These are phyloP conservation scores for Aplochiton taeniatus DNA, from an alignment of 2,797 vertebrate genomes.

Conservation along the genomic window DNA sequence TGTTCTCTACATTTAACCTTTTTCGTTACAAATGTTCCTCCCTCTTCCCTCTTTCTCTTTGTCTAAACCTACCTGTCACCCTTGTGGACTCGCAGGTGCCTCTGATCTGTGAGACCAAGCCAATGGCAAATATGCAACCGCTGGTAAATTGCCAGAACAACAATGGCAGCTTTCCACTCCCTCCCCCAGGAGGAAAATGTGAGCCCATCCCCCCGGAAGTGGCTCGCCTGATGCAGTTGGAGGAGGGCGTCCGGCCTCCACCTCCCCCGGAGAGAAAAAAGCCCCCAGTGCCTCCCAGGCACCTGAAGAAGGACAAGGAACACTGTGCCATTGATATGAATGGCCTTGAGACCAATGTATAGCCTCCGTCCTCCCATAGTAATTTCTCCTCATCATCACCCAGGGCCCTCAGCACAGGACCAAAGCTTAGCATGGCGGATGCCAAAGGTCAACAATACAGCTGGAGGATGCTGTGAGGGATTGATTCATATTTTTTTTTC, in stretches of 20 bases:
- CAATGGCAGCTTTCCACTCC: conserved; percentile 84
- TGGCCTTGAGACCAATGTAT: conserved; percentile 92
- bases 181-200: conserved; percentile 58
- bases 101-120: conserved; percentile 86
- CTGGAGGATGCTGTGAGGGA: not conserved
- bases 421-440: not conserved
- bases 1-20: not conserved
- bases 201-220: conserved; percentile 74
- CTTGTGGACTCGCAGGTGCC: conserved; percentile 73
- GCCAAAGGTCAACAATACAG: not conserved
- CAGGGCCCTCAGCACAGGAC: conserved; percentile 5
- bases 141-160: conserved; percentile 89
- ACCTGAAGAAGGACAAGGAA: conserved; percentile 79
- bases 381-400: not conserved
- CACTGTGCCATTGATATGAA: conserved; percentile 93
- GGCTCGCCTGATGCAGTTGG: conserved; percentile 86
- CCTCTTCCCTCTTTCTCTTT: not conserved
- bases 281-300: conserved; percentile 71
- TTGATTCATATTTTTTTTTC: not conserved
- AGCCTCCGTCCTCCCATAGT: conserved; percentile 36
- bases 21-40: not conserved
- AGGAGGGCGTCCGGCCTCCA: conserved; percentile 79
- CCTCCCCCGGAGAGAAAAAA: conserved; percentile 62
- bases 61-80: too few relatives aligned
- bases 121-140: conserved; percentile 74